A percentile compares a stretch with the other conserved stretches of the same genome.
phyloP scores from a whole-genome alignment of 2,888 invertebrate species.

The Calliphora vomitoria region DNA sequence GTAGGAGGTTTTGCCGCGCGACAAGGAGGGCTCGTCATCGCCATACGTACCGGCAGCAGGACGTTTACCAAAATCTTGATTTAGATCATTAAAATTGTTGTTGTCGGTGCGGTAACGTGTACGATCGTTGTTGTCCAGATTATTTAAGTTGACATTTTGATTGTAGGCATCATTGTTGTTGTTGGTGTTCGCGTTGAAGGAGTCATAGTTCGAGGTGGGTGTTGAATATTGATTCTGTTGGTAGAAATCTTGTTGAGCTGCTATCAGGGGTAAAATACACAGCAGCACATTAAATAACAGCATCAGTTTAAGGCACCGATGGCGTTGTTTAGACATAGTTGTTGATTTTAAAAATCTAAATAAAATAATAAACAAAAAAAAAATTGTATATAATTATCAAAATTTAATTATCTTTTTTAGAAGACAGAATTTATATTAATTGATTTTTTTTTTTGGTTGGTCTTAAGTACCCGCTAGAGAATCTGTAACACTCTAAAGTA shows the following conservation, averaged over 20 bases:
- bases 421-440: constrained; percentile 21
- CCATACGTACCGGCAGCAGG: constrained; percentile 67
- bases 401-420: constrained; percentile 11
- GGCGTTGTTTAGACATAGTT: constrained; percentile 64
- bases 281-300: constrained; percentile 60
- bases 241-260: constrained; percentile 71
- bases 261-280: constrained; percentile 51
- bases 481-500: constrained; percentile 47
- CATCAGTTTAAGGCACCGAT: constrained; percentile 65
- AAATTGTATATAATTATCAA: constrained; percentile 12
- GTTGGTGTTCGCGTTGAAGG: constrained; percentile 35
- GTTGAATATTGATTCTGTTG: constrained; percentile 72
- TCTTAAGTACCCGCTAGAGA: constrained; percentile 43
- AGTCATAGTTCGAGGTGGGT: constrained; percentile 64
- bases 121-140: constrained; percentile 73
- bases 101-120: constrained; percentile 77
- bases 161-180: constrained; percentile 71
- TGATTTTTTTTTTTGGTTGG: constrained; percentile 18
- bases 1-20: constrained; percentile 81
- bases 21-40: constrained; percentile 77
- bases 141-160: constrained; percentile 67
- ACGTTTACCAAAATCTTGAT: constrained; percentile 77
- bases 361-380: constrained; percentile 27
- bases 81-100: constrained; percentile 77
- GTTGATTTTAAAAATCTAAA: constrained; percentile 41